Evolutionary conservation across 2,113 vertebrate species (phyloP), one percentile per base, ranked within the genome.

Genomic region (Archocentrus centrarchus): DNA sequence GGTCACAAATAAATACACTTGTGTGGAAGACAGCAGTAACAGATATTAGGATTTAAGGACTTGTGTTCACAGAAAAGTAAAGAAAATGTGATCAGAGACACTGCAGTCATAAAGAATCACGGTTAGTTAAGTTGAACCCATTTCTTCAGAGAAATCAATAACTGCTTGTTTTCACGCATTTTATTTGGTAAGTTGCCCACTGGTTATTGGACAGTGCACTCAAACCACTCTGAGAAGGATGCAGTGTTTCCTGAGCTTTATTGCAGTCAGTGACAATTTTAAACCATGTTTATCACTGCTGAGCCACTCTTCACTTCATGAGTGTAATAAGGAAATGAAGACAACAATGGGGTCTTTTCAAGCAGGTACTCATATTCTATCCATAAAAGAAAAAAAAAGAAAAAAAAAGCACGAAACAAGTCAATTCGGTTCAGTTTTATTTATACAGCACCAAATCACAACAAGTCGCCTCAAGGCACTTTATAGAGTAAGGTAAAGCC

Each of bases 111-210:
- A 77, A 59, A 64, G n/a, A 68, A 44, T 50, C 58, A 18, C 57
- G 41, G 30, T 17, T 30, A 32, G 47, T 7, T 57, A 9, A 14
- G 32, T 11, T 39, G 7, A 37, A 35, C n/a, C 53, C n/a, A 57
- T 59, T 81, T 59, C n/a, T 58, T 32, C 20, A 58, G 22, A 88
- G 70, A 80, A 82, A 85, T 86, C 59, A 68, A 53, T 84, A 27
- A 1, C 17, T 62, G 62, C 27, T 75, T 37, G 32, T 60, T n/a
- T 17, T 60, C 17, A 66, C 37, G 60, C 37, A 9, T 13, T n/a
- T 60, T 59, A 83, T 84, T 81, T 83, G 27, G 76, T 76, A 75
- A 73, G 66, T 37, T 4, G 18, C 58, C 39, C 57, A 1, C 32
- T 59, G 57, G 37, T 80, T 68, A 11, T 59, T 70, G 24, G 9